Evolutionary conservation across 1,140 invertebrate species (phyloP).

Genomic region (Cheumatopsyche charites): DNA sequence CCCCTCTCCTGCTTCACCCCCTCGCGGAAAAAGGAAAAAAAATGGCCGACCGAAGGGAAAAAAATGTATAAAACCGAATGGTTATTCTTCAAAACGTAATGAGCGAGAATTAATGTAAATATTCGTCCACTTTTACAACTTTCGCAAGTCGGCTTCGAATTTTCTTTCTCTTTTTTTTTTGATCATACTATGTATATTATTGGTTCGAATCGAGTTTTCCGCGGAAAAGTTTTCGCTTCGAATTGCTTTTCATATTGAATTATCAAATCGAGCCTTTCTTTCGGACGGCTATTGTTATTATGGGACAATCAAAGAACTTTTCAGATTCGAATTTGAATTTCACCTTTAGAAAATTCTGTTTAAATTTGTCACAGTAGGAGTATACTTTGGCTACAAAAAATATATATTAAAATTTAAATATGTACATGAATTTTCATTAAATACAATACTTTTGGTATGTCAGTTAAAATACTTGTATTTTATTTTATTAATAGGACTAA

Average conservation of each 20-base stretch:
- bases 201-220: constrained; percentile 53
- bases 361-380: no score
- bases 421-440: no score
- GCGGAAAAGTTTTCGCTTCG: not conserved
- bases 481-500: no score
- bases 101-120: constrained; percentile 65
- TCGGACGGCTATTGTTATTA: not conserved
- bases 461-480: no score
- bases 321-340: no score
- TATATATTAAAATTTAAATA: no score
- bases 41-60: constrained; percentile 29
- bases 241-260: constrained; percentile 18
- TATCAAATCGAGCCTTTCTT: constrained; percentile 33
- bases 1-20: no score
- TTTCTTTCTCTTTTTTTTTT: constrained; percentile 59
- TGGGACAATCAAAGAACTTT: no score
- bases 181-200: constrained; percentile 31
- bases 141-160: constrained; percentile 52
- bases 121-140: constrained; percentile 57
- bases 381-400: no score
- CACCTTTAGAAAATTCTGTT: no score
- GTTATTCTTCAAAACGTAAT: constrained; percentile 65
- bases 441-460: no score
- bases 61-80: constrained; percentile 56
- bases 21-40: constrained; percentile 21